Evolutionary conservation across 2,797 vertebrate species (phyloP).

Genomic region (Tympanoctomys barrerae): DNA sequence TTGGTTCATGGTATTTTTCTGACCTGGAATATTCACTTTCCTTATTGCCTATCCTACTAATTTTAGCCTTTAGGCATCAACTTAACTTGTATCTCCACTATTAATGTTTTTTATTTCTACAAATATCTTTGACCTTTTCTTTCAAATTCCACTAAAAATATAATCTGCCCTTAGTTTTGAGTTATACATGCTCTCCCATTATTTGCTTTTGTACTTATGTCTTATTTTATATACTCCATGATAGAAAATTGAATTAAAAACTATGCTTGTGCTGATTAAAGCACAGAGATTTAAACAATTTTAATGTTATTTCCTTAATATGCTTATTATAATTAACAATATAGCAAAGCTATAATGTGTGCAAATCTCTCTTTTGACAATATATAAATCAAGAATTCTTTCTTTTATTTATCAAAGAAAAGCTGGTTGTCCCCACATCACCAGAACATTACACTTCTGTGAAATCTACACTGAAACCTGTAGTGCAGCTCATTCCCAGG

Average conservation of each 20-base stretch:
- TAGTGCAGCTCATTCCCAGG: conserved; percentile 32
- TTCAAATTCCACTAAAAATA: conserved; percentile 48
- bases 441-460: conserved; percentile 42
- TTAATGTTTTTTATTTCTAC: neutral
- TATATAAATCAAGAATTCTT: conserved; percentile 30
- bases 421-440: neutral
- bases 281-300: conserved; percentile 8
- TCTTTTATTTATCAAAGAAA: conserved; percentile 35
- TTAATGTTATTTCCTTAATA: conserved; percentile 41
- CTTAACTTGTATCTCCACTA: neutral
- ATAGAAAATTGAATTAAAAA: conserved; percentile 63
- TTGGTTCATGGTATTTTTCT: neutral
- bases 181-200: neutral
- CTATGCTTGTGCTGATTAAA: conserved; percentile 44
- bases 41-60: neutral
- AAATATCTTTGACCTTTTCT: neutral
- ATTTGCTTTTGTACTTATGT: conserved; percentile 49
- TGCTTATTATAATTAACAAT: conserved; percentile 51
- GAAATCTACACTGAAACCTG: neutral
- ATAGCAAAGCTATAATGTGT: conserved; percentile 32
- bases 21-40: neutral
- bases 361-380: conserved; percentile 21
- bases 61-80: conserved; percentile 26
- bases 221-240: conserved; percentile 46
- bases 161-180: neutral